These are phyloP conservation scores for Cryptus viduatorius DNA, from an alignment of 2,888 invertebrate species.

Conservation along the genomic window DNA sequence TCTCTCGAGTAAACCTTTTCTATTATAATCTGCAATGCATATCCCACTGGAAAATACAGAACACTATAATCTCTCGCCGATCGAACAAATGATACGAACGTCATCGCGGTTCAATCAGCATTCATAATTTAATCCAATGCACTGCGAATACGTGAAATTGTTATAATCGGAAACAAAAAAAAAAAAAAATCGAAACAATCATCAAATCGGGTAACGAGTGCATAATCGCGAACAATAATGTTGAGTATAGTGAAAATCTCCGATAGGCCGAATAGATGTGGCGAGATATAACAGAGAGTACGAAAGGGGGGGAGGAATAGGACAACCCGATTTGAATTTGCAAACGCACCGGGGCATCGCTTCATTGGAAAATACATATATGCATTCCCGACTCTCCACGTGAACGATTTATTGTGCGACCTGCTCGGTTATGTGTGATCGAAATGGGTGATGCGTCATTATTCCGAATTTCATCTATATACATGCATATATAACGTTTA, in stretches of 20 bases:
- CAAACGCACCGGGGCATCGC: constrained; percentile 50
- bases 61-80: neutral
- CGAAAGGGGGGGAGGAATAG: constrained; percentile 21
- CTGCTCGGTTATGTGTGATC: constrained; percentile 44
- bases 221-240: constrained; percentile 35
- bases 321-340: constrained; percentile 61
- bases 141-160: neutral
- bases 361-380: constrained; percentile 63
- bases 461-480: constrained; percentile 57
- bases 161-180: neutral
- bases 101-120: neutral
- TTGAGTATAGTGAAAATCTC: constrained; percentile 1
- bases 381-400: constrained; percentile 48
- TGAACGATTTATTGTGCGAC: constrained; percentile 64
- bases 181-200: constrained; percentile 1
- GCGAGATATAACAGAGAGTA: constrained; percentile 19
- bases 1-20: constrained; percentile 33
- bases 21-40: neutral
- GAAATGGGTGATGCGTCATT: constrained; percentile 65
- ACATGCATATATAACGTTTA: neutral
- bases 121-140: neutral
- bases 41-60: neutral
- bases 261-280: neutral
- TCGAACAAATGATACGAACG: neutral
- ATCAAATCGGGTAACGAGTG: constrained; percentile 23